Evolutionary conservation across 2,888 invertebrate genomes (phyloP).

Genomic region (Lissocephala sabroskyi): DNA sequence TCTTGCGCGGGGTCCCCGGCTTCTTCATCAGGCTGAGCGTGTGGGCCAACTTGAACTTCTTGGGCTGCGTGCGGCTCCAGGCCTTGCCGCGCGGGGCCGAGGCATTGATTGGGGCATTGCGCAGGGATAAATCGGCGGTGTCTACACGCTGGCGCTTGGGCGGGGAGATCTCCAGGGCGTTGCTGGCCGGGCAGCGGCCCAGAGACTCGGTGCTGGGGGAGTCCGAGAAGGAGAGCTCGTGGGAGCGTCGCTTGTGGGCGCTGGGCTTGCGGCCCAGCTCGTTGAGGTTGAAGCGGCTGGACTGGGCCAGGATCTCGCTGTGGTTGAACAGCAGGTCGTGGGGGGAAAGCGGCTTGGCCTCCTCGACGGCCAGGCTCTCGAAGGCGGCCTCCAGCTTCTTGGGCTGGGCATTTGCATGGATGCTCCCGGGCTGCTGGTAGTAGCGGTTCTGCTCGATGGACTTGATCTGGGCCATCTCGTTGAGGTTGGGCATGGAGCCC

Average conservation of each 20-base stretch:
- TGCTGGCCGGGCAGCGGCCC: constrained; percentile 12
- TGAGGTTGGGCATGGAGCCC: constrained; percentile 72
- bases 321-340: constrained; percentile 67
- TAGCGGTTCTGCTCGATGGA: constrained; percentile 72
- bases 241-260: constrained; percentile 43
- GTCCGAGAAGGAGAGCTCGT: constrained; percentile 54
- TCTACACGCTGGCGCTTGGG: constrained; percentile 68
- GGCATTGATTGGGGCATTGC: constrained; percentile 31
- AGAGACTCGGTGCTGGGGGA: constrained; percentile 47
- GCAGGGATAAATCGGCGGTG: constrained; percentile 15
- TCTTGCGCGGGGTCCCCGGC: constrained; percentile 57
- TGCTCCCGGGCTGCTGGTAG: constrained; percentile 40
- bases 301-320: constrained; percentile 71
- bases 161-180: constrained; percentile 55
- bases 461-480: constrained; percentile 68
- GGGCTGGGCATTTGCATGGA: background rate
- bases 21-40: constrained; percentile 58
- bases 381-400: constrained; percentile 23
- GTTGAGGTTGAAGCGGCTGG: constrained; percentile 71
- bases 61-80: constrained; percentile 59
- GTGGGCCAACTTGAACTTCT: constrained; percentile 54
- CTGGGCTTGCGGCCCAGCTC: constrained; percentile 48
- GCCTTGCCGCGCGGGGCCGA: constrained; percentile 33
- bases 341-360: constrained; percentile 53
- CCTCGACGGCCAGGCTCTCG: constrained; percentile 48